These are phyloP conservation scores for Agonum fuliginosum DNA, from an alignment of 2,888 invertebrate species.

Conservation along the genomic window DNA sequence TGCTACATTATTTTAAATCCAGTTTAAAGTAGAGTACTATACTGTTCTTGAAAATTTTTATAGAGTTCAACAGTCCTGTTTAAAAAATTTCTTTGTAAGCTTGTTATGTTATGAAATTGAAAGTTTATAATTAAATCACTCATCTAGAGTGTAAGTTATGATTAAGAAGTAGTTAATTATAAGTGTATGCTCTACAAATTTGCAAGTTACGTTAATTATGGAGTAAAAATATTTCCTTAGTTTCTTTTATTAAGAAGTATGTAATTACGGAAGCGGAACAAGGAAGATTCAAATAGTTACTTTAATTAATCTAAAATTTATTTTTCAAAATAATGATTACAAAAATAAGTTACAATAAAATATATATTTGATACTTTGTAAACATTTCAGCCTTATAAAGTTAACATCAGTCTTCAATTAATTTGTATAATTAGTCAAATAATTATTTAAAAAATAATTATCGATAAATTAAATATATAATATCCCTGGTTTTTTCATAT, in stretches of 20 bases:
- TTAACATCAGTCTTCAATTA: background rate
- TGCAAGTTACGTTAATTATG: conserved; percentile 22
- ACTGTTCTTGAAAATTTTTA: background rate
- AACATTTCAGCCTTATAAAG: conserved; percentile 4
- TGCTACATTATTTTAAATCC: background rate
- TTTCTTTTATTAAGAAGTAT: background rate
- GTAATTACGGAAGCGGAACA: conserved; percentile 4
- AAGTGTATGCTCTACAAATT: conserved; percentile 17
- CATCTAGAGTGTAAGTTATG: conserved; percentile 27
- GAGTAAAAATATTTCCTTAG: conserved; percentile 19
- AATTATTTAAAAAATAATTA: background rate
- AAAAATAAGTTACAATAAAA: conserved; percentile 19
- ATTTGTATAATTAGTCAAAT: background rate
- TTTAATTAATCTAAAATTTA: conserved; percentile 9
- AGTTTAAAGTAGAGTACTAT: conserved; percentile 11
- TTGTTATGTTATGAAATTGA: background rate
- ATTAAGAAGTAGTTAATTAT: conserved; percentile 25
- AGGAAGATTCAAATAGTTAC: background rate
- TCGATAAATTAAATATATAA: background rate
- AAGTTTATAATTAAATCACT: background rate
- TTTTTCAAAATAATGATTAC: conserved; percentile 9
- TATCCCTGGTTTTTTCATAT: background rate
- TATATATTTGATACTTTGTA: conserved; percentile 12
- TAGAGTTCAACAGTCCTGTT: too few species aligned
- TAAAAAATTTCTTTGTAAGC: background rate